phyloP scores from a whole-genome alignment of 2,113 vertebrate species.

The Lipophrys pholis region DNA sequence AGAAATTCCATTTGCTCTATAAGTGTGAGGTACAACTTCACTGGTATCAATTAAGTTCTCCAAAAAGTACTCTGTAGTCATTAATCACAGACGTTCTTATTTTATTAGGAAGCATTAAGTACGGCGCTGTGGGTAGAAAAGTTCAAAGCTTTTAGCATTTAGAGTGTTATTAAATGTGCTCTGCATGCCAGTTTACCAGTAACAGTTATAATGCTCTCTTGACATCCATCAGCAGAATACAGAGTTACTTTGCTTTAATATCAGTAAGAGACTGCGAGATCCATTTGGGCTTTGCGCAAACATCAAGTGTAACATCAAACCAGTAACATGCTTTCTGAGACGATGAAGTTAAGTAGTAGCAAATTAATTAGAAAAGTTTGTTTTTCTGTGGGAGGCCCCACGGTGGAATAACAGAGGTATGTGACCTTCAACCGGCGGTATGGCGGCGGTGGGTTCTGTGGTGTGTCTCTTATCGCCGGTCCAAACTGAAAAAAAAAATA shows the following conservation, averaged over 20 bases:
- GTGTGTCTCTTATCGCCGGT: constrained; percentile 57
- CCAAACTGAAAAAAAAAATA: constrained; percentile 54
- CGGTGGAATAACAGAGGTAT: constrained; percentile 67
- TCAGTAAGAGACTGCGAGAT: constrained; percentile 44
- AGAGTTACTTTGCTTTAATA: constrained; percentile 55
- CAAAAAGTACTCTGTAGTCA: constrained; percentile 26
- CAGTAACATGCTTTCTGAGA: constrained; percentile 54
- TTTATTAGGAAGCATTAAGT: constrained; percentile 72
- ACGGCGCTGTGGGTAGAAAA: constrained; percentile 45
- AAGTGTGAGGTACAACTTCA: constrained; percentile 14
- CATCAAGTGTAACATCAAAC: constrained; percentile 52
- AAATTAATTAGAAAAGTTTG: constrained; percentile 66
- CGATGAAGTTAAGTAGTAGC: constrained; percentile 53
- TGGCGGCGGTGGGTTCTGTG: constrained; percentile 42
- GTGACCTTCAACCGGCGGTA: constrained; percentile 49
- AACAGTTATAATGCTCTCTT: constrained; percentile 58
- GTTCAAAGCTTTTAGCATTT: constrained; percentile 76
- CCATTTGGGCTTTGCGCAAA: constrained; percentile 43
- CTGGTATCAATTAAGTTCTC: constrained; percentile 57
- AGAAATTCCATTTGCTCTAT: constrained; percentile 1
- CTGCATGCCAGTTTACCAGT: constrained; percentile 59
- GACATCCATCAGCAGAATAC: constrained; percentile 60
- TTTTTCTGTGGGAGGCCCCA: constrained; percentile 52
- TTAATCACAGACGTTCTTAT: constrained; percentile 69
- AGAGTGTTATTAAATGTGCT: constrained; percentile 67